Conservation (phyloP, 2,113 vertebrate species). For the Podilymbus podiceps region DNA sequence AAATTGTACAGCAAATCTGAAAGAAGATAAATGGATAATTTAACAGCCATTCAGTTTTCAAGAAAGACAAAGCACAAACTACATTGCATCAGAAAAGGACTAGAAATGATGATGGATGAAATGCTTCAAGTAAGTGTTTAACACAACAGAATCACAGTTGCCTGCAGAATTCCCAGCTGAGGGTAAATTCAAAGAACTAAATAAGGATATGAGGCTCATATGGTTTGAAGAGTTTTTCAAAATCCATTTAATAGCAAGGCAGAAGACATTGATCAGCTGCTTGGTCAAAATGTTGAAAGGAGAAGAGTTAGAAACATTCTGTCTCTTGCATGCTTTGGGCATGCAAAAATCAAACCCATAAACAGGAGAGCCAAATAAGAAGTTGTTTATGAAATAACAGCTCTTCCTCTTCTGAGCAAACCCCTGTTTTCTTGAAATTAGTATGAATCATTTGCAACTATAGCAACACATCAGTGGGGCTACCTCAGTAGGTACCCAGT, state of each 20-base stretch:
- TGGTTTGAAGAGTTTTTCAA: slow-evolving; percentile 79
- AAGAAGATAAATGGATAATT: slow-evolving; percentile 87
- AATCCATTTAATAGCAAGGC: slow-evolving; percentile 76
- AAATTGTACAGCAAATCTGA: slow-evolving; percentile 74
- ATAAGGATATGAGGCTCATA: slow-evolving; percentile 77
- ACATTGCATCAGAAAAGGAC: slow-evolving; percentile 82
- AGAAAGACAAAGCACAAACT: slow-evolving; percentile 83
- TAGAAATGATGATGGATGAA: slow-evolving; percentile 83
- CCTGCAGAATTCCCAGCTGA: slow-evolving; percentile 75
- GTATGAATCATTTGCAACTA: background rate
- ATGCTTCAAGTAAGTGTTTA: slow-evolving; percentile 71
- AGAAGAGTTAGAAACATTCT: slow-evolving; percentile 42
- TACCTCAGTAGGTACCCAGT: background rate
- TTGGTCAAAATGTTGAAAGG: slow-evolving; percentile 56
- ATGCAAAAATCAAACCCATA: background rate
- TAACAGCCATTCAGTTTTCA: slow-evolving; percentile 83
- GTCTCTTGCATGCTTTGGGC: background rate
- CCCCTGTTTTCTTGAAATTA: background rate
- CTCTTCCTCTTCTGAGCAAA: background rate
- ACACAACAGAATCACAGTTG: slow-evolving; percentile 71
- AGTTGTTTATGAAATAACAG: slow-evolving; percentile 23
- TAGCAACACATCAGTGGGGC: background rate
- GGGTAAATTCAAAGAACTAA: slow-evolving; percentile 71
- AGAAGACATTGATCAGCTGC: slow-evolving; percentile 71
- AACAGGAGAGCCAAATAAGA: background rate